Percentiles rank a stretch among this genome's conserved stretches.
These are phyloP conservation scores for Cyrtodaria siliqua DNA, from an alignment of 2,888 invertebrate genomes.

Conservation along the genomic window DNA sequence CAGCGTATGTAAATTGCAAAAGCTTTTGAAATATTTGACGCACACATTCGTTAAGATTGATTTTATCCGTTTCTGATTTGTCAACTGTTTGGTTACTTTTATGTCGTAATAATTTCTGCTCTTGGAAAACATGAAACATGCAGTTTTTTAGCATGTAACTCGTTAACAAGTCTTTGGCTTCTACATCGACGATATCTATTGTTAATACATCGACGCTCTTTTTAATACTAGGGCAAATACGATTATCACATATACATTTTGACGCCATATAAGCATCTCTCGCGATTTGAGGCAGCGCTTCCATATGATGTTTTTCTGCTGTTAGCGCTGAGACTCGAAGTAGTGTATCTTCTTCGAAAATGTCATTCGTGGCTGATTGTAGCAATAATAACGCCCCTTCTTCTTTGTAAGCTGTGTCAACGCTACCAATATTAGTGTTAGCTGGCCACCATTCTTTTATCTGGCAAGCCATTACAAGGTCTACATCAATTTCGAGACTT, in stretches of 20 bases:
- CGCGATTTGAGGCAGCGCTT: background rate
- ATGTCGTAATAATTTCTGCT: too few relatives aligned
- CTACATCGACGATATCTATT: too few relatives aligned
- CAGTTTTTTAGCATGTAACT: constrained; percentile 28
- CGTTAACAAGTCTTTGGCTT: background rate
- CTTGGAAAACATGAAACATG: constrained; percentile 18
- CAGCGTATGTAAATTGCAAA: background rate
- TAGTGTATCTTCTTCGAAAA: background rate
- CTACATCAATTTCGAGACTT: constrained; percentile 9
- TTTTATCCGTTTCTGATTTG: too few relatives aligned
- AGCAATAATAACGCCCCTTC: constrained; percentile 12
- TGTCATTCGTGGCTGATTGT: background rate
- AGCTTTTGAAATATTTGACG: background rate
- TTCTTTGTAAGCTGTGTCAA: background rate
- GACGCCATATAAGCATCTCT: constrained; percentile 14
- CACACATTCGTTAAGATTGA: constrained; percentile 2
- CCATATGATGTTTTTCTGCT: constrained; percentile 22
- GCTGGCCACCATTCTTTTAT: constrained; percentile 15
- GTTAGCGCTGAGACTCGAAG: constrained; percentile 1
- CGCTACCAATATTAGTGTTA: background rate
- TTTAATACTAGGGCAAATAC: constrained; percentile 1
- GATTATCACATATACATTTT: background rate
- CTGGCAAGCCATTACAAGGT: constrained; percentile 17
- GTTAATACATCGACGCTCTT: too few relatives aligned
- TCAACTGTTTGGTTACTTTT: too few relatives aligned